Evolutionary conservation across 2,797 vertebrate genomes (phyloP).

Genomic region (Pristis pectinata): DNA sequence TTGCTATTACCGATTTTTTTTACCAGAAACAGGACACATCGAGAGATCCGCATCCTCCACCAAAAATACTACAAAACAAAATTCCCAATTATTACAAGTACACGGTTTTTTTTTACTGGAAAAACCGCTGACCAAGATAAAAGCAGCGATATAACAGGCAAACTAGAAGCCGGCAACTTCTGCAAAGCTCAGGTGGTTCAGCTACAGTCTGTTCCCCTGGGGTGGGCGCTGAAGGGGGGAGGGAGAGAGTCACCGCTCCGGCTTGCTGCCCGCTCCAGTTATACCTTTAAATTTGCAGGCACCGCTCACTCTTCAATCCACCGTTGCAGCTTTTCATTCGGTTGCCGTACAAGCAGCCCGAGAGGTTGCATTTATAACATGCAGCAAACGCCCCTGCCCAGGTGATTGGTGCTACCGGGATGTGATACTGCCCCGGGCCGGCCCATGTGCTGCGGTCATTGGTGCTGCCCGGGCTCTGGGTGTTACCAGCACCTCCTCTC

Average conservation of each 20-base stretch:
- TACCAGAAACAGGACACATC: constrained; percentile 30
- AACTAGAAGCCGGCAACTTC: not conserved
- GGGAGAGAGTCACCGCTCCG: too few species aligned
- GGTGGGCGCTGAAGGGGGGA: too few species aligned
- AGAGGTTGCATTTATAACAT: not conserved
- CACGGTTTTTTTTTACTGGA: not conserved
- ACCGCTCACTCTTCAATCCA: not conserved
- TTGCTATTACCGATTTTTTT: constrained; percentile 20
- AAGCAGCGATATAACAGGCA: not conserved
- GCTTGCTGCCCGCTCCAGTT: too few species aligned
- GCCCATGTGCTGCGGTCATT: not conserved
- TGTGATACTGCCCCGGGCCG: not conserved
- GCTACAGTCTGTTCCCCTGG: too few species aligned
- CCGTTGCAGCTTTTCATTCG: not conserved
- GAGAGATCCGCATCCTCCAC: constrained; percentile 31
- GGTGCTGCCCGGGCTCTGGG: not conserved
- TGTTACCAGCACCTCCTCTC: too few species aligned
- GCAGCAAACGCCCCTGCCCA: not conserved
- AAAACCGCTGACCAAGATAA: not conserved
- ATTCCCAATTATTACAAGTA: constrained; percentile 1
- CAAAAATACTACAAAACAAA: constrained; percentile 32
- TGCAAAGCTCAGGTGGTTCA: too few species aligned
- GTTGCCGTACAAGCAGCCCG: too few species aligned
- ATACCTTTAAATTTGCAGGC: too few species aligned
- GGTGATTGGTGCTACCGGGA: not conserved